These are phyloP conservation scores for Struthidea cinerea DNA, from an alignment of 2,113 vertebrate genomes.

Conservation along the genomic window DNA sequence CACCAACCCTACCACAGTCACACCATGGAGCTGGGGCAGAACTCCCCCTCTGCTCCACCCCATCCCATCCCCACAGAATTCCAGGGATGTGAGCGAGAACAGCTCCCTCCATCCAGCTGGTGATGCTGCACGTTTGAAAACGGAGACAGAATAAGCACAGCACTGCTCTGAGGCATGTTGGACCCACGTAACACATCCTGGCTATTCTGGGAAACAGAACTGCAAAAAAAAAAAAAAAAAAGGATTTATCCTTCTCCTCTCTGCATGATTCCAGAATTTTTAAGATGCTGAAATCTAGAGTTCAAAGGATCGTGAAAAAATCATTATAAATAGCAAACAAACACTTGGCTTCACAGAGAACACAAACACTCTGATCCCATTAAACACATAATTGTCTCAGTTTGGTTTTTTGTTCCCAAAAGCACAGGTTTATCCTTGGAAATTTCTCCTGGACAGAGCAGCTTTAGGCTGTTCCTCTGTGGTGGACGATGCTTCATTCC, in stretches of 20 bases:
- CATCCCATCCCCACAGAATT: not conserved
- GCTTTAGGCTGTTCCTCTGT: not conserved
- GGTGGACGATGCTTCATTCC: not conserved
- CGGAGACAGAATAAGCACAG: not conserved
- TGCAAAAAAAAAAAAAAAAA: not conserved
- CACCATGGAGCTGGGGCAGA: not conserved
- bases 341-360: not conserved
- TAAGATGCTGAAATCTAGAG: not conserved
- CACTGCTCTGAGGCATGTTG: not conserved
- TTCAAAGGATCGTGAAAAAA: not conserved
- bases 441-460: not conserved
- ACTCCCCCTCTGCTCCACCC: not conserved
- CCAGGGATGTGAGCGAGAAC: not conserved
- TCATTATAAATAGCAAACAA: not conserved
- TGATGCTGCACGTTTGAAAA: not conserved
- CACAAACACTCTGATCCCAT: not conserved
- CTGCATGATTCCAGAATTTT: not conserved
- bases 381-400: not conserved
- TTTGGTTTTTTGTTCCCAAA: not conserved
- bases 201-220: not conserved
- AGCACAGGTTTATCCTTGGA: not conserved
- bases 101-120: not conserved
- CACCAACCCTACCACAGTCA: not conserved
- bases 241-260: not conserved
- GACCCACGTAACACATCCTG: not conserved